Evolutionary conservation across 2,797 vertebrate species (phyloP), one percentile per base, ranked within the genome.

Genomic region (Xiphophorus birchmanni): DNA sequence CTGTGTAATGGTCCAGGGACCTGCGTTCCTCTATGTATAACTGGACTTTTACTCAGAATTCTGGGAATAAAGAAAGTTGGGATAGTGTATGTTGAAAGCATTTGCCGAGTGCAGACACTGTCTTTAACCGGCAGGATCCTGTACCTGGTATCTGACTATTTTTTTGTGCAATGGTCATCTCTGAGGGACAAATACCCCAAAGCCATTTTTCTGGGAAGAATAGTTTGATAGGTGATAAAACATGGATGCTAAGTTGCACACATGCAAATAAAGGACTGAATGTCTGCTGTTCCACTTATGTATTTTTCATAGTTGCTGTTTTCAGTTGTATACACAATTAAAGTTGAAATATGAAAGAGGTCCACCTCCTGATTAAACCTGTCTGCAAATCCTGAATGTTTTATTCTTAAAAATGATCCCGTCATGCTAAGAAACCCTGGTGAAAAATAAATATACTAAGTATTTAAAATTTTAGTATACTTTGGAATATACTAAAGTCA

Each of bases 1-100:
- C 87, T 99, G 91, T 99, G 97, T 92, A 99, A 99, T 0, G 98
- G 98, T 71, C 98, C 98, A 0, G 98, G 98, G 82, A 99, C 98
- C 0, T 99, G 98, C 47, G 92, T 99, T 87, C 98, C 98, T 52
- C 89, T 98, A 72, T 98, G 97, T 81, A 12, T 94, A 52, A 96
- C 96, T n/a, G 97, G 95, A 77, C 92, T 99, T 81, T 94, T 99
- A 35, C 96, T 99, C 26, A 96, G 97, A 73, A 92, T 98, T 75
- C 91, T 99, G 73, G 96, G 97, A 89, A 80, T 98, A 80, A 98
- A 99, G 95, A 97, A 95, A 92, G 94, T 98, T 76, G 84, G 95
- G 83, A 95, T 99, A 63, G 95, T 99, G 87, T 99, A 98, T 2
- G 96, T 98, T 21, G 98, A 99, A 86, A 99, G 98, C 89, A 94